Conservation (phyloP, 2,113 vertebrate species). For the Eurystomus gularis region DNA sequence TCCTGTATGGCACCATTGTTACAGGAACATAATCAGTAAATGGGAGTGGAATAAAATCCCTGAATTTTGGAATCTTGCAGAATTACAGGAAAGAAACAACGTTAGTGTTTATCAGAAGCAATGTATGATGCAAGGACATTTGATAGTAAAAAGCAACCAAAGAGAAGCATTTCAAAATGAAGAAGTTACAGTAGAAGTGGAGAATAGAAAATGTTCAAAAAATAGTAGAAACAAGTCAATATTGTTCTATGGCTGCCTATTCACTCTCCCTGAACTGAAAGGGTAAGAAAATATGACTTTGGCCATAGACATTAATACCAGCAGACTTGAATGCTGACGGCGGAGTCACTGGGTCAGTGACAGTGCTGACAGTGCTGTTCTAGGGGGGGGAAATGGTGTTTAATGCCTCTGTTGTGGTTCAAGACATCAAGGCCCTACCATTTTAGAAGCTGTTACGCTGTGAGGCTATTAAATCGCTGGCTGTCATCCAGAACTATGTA, state of each 20-base stretch:
- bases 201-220: background rate
- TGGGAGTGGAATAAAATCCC: background rate
- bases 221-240: background rate
- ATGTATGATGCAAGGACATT: background rate
- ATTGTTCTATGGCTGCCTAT: background rate
- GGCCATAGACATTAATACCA: background rate
- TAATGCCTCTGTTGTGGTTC: background rate
- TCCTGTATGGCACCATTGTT: rapidly evolving
- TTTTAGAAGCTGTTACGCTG: background rate
- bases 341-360: background rate
- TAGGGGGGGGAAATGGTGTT: background rate
- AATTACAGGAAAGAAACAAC: background rate
- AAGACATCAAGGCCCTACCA: background rate
- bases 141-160: background rate
- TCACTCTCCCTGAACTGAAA: background rate
- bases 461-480: background rate
- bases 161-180: background rate
- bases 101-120: background rate
- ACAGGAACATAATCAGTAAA: background rate
- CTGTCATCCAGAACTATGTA: background rate
- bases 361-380: background rate
- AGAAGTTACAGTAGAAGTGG: background rate
- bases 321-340: background rate
- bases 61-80: background rate
- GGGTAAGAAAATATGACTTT: background rate